Conservation (phyloP, 2,888 invertebrate species). For the Aleiodes alternator region DNA sequence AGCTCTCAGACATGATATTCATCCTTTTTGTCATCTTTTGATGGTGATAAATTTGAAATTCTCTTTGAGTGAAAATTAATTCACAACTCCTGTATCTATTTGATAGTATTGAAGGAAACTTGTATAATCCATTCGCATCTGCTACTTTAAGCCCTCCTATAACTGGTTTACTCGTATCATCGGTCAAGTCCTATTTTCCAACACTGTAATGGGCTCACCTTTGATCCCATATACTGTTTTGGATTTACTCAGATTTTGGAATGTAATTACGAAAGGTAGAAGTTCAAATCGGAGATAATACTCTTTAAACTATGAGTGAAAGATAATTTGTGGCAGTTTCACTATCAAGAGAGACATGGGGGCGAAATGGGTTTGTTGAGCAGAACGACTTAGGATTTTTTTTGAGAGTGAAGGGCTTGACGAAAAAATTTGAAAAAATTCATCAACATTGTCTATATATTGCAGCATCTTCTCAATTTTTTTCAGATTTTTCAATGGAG, state of each 20-base stretch:
- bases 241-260: background rate
- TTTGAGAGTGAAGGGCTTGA: too few species aligned
- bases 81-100: background rate
- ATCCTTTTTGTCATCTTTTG: background rate
- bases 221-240: slow-evolving; percentile 14
- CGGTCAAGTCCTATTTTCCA: slow-evolving; percentile 26
- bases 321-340: too few species aligned
- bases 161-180: slow-evolving; percentile 25
- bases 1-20: background rate
- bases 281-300: too few species aligned
- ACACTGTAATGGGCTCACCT: slow-evolving; percentile 11
- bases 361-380: too few species aligned
- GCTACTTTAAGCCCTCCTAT: slow-evolving; percentile 2
- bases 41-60: background rate
- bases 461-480: too few species aligned
- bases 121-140: slow-evolving; percentile 20
- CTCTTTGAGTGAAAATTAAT: background rate
- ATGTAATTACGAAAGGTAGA: too few species aligned
- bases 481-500: too few species aligned
- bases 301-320: too few species aligned
- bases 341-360: too few species aligned
- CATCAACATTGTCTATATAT: too few species aligned
- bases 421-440: too few species aligned
- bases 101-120: slow-evolving; percentile 9
- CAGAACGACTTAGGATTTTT: too few species aligned